Evolutionary conservation across 1,140 invertebrate species (phyloP).

Genomic region (Psilanteris sp.): DNA sequence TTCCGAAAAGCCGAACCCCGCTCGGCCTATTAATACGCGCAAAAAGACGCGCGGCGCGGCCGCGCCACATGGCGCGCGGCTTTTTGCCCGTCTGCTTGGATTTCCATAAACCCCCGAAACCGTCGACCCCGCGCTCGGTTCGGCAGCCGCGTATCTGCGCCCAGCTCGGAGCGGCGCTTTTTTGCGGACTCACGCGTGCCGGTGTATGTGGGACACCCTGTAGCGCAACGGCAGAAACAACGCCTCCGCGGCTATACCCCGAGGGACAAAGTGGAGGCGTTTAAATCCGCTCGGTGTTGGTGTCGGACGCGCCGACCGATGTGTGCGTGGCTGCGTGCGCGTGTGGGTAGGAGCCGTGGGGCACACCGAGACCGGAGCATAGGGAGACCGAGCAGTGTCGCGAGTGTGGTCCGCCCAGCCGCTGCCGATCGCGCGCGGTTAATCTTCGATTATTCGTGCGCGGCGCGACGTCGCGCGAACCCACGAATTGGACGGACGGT

Average conservation of each 20-base stretch:
- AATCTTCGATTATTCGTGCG: constrained; percentile 14
- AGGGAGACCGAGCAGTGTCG: constrained; percentile 40
- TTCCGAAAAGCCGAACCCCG: too few species aligned
- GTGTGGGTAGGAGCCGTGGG: constrained; percentile 40
- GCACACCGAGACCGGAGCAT: constrained; percentile 17
- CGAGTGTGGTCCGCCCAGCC: constrained; percentile 56
- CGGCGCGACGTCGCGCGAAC: too few species aligned
- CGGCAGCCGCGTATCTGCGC: too few species aligned
- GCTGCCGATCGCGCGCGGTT: constrained; percentile 24
- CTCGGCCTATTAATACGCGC: too few species aligned
- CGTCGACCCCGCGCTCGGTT: too few species aligned
- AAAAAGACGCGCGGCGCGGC: too few species aligned
- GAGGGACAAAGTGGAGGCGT: constrained; percentile 44
- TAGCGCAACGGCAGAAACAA: constrained; percentile 4
- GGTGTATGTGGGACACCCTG: constrained; percentile 22
- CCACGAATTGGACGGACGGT: too few species aligned
- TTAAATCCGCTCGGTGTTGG: constrained; percentile 48
- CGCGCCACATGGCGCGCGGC: too few species aligned
- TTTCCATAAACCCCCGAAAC: too few species aligned
- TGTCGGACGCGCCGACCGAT: constrained; percentile 17
- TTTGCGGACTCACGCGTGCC: constrained; percentile 4
- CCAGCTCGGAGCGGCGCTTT: too few species aligned
- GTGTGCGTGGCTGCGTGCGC: constrained; percentile 2
- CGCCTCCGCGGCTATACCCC: constrained; percentile 33
- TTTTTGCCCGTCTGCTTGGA: too few species aligned